Evolutionary conservation across 1,140 invertebrate genomes (phyloP).

Genomic region (Goniozus legneri): DNA sequence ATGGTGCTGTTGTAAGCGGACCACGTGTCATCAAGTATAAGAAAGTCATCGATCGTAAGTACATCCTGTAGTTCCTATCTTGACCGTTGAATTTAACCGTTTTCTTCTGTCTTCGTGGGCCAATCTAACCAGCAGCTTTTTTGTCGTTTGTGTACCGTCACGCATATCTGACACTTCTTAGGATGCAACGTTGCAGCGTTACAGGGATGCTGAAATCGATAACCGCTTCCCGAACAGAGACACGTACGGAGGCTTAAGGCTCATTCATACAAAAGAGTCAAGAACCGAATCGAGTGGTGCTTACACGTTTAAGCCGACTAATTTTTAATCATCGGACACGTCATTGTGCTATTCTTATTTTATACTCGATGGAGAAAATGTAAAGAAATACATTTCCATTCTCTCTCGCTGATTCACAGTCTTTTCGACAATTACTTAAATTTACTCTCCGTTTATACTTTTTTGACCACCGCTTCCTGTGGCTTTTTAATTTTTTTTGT

Average conservation of each 20-base stretch:
- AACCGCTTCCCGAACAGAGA: conserved; percentile 38
- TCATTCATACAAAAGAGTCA: conserved; percentile 12
- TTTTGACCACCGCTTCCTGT: too few relatives aligned
- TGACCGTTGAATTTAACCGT: conserved; percentile 2
- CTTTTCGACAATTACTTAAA: too few relatives aligned
- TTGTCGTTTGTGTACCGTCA: conserved; percentile 18
- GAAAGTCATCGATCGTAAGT: conserved; percentile 45
- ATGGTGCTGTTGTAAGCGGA: conserved; percentile 55
- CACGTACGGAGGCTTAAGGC: conserved; percentile 18
- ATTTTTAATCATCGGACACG: too few relatives aligned
- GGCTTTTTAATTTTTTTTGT: too few relatives aligned
- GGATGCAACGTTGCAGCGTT: conserved; percentile 38
- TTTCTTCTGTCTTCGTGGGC: conserved; percentile 9
- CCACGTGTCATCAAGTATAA: conserved; percentile 22
- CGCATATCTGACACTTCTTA: conserved; percentile 29
- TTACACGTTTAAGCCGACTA: conserved; percentile 8
- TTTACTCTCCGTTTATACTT: too few relatives aligned
- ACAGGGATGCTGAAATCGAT: conserved; percentile 49
- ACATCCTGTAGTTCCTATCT: conserved; percentile 30
- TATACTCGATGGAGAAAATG: too few relatives aligned
- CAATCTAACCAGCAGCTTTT: conserved; percentile 32
- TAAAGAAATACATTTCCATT: too few relatives aligned
- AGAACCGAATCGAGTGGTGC: conserved; percentile 4
- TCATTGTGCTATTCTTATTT: too few relatives aligned
- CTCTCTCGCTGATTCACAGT: too few relatives aligned